phyloP scores from a whole-genome alignment of 2,113 vertebrate genomes.

The Callionymus lyra region DNA sequence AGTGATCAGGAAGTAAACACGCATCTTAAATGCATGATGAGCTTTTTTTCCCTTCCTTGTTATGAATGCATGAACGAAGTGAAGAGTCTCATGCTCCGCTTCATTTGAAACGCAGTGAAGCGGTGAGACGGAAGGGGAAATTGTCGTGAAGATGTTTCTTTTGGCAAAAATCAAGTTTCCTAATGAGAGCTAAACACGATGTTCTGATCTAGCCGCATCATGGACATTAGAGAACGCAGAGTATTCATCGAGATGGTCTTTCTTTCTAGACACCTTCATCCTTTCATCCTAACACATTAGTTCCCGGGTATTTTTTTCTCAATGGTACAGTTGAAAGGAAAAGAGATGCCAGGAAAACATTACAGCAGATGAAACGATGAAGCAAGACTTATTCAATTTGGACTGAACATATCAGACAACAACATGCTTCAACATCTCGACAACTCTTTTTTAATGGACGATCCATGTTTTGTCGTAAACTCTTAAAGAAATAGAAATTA shows the following conservation, averaged over 20 bases:
- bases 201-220: slow-evolving; percentile 7
- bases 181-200: slow-evolving; percentile 5
- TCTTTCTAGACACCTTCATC: no score
- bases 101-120: slow-evolving; percentile 19
- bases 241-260: no score
- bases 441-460: no score
- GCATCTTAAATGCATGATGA: no score
- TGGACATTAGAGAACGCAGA: not conserved
- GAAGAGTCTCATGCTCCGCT: slow-evolving; percentile 10
- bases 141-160: slow-evolving; percentile 24
- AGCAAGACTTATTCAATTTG: slow-evolving; percentile 6
- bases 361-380: slow-evolving; percentile 26
- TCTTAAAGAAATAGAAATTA: no score
- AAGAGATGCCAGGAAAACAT: no score
- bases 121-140: slow-evolving; percentile 18
- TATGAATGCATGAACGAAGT: slow-evolving; percentile 16
- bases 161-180: slow-evolving; percentile 4
- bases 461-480: no score
- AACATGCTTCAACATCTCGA: no score
- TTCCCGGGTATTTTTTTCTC: no score
- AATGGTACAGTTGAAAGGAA: no score
- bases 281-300: no score
- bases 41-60: slow-evolving; percentile 5
- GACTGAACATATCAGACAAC: not conserved
- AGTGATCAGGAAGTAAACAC: no score